Percentiles rank a stretch among this genome's conserved stretches.
These are phyloP conservation scores for Calcarius lapponicus DNA, from an alignment of 2,797 vertebrate species.

Conservation along the genomic window DNA sequence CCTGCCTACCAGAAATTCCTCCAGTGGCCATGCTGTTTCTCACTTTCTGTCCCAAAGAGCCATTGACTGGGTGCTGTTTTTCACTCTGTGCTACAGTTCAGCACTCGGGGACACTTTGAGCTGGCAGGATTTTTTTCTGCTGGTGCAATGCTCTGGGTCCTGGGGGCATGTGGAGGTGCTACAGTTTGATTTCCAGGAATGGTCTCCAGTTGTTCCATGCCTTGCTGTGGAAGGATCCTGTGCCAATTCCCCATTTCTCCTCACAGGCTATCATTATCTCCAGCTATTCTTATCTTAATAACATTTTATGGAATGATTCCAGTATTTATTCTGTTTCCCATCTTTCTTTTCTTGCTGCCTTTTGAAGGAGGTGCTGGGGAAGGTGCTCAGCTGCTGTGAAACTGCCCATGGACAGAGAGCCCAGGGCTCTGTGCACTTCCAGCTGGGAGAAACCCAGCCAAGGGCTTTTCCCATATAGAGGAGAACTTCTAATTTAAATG, in stretches of 20 bases:
- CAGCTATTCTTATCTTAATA: background rate
- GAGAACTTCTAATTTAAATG: background rate
- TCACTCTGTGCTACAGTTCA: background rate
- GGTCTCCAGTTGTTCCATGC: background rate
- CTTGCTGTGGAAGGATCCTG: background rate
- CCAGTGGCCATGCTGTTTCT: background rate
- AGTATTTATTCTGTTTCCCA: background rate
- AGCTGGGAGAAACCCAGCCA: background rate
- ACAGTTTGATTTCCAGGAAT: background rate
- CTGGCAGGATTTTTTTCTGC: background rate
- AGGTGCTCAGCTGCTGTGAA: background rate
- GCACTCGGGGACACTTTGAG: background rate
- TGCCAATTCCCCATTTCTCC: background rate
- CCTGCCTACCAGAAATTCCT: slow-evolving; percentile 49
- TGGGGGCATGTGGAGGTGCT: background rate
- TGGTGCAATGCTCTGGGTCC: background rate
- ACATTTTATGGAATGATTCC: background rate
- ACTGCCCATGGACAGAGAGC: background rate
- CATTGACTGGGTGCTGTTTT: background rate
- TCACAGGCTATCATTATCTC: background rate
- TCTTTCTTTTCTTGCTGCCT: background rate
- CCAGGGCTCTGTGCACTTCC: background rate
- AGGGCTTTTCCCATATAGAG: background rate
- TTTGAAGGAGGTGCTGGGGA: background rate
- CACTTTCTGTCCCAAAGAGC: slow-evolving; percentile 11